These are phyloP conservation scores for Mormoops blainvillei DNA, from an alignment of 2,113 vertebrate species.

Conservation along the genomic window DNA sequence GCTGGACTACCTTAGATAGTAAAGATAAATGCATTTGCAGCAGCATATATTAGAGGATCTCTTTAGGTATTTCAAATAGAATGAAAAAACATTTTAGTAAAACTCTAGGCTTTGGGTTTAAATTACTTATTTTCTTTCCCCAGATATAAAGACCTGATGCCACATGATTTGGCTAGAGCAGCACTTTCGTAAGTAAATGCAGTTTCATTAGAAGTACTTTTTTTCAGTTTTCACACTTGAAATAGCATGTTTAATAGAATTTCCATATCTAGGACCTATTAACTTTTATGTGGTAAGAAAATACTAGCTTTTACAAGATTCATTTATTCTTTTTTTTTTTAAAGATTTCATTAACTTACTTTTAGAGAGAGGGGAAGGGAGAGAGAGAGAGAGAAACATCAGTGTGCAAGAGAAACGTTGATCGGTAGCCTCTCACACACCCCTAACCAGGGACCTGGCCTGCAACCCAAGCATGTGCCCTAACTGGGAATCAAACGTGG, in stretches of 20 bases:
- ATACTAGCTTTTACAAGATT: not conserved
- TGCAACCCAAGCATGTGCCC: too few relatives aligned
- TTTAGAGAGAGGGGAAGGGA: too few relatives aligned
- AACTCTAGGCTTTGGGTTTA: not conserved
- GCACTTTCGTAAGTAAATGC: constrained; percentile 89
- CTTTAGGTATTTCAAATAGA: not conserved
- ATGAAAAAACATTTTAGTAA: not conserved
- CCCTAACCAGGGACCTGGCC: too few relatives aligned
- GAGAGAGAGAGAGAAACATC: too few relatives aligned
- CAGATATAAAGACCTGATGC: constrained; percentile 95
- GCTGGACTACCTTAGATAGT: not conserved
- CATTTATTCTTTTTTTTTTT: not conserved
- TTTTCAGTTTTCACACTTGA: constrained; percentile 19
- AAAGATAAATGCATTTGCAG: not conserved
- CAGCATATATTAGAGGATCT: not conserved
- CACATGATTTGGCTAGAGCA: constrained; percentile 94
- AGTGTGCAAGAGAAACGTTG: too few relatives aligned
- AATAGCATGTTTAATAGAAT: not conserved
- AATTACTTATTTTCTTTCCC: constrained; percentile 44
- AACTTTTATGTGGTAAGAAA: not conserved
- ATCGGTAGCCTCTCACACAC: too few relatives aligned
- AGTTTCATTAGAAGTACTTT: not conserved
- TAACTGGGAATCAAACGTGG: too few relatives aligned
- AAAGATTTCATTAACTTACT: not conserved
- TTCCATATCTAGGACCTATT: not conserved